These are phyloP conservation scores for Physocephala rufipes DNA, from an alignment of 2,888 invertebrate species.

Conservation along the genomic window DNA sequence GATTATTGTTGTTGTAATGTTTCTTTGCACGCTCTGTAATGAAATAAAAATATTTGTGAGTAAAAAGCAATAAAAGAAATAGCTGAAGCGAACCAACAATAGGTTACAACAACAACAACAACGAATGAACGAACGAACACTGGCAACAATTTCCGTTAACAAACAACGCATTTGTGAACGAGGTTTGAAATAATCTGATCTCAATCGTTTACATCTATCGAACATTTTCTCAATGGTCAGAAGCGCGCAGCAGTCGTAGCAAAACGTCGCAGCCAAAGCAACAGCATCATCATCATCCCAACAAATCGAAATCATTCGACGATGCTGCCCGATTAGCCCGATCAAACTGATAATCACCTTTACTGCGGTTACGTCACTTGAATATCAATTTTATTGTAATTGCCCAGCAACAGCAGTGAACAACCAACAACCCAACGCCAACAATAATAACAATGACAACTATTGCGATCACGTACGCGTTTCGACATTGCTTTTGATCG, in stretches of 20 bases:
- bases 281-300: neutral
- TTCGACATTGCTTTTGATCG: slow-evolving; percentile 19
- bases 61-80: slow-evolving; percentile 11
- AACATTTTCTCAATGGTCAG: slow-evolving; percentile 31
- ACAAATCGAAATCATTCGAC: neutral
- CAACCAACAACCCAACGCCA: no score
- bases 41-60: slow-evolving; percentile 21
- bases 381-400: slow-evolving; percentile 59
- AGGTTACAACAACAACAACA: slow-evolving; percentile 20
- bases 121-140: slow-evolving; percentile 12
- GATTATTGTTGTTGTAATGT: neutral
- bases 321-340: slow-evolving; percentile 24
- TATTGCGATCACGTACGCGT: slow-evolving; percentile 26
- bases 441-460: neutral
- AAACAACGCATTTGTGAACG: slow-evolving; percentile 17
- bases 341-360: slow-evolving; percentile 24
- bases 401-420: no score
- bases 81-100: neutral
- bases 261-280: neutral
- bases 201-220: neutral
- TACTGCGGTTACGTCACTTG: slow-evolving; percentile 53
- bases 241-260: neutral
- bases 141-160: slow-evolving; percentile 26
- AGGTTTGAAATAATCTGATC: neutral
- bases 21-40: slow-evolving; percentile 29